A percentile compares a stretch with the other conserved stretches of the same genome.
Conservation (phyloP, 2,797 vertebrate genomes). For the Chanos chanos region DNA sequence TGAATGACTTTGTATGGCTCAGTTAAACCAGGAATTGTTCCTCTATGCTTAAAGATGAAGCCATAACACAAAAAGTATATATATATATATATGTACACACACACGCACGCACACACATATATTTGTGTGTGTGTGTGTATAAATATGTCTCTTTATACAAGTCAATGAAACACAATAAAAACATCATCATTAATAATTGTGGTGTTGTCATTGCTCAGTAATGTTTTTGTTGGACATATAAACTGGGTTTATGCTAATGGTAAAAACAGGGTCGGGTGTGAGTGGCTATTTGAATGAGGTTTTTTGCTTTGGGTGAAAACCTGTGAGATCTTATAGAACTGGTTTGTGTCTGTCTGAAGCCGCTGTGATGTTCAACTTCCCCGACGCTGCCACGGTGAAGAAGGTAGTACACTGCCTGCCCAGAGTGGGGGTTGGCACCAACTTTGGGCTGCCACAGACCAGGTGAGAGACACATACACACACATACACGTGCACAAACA, state of each 20-base stretch:
- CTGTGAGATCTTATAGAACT: too few relatives aligned
- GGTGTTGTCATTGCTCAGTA: too few relatives aligned
- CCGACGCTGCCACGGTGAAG: slow-evolving; percentile 88
- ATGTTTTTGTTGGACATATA: too few relatives aligned
- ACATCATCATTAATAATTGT: too few relatives aligned
- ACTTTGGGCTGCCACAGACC: slow-evolving; percentile 93
- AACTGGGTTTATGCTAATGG: too few relatives aligned
- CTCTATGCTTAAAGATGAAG: too few relatives aligned
- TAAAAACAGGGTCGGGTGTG: too few relatives aligned
- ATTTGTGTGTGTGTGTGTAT: not conserved
- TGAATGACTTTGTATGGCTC: too few relatives aligned
- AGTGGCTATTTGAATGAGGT: too few relatives aligned
- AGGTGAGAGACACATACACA: slow-evolving; percentile 68
- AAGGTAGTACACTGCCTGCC: slow-evolving; percentile 94
- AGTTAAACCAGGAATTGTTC: too few relatives aligned
- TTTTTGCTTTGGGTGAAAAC: too few relatives aligned
- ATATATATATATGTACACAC: not conserved
- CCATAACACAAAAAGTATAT: not conserved
- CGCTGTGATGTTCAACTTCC: slow-evolving; percentile 96
- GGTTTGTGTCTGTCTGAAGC: slow-evolving; percentile 76
- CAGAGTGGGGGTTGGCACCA: slow-evolving; percentile 93
- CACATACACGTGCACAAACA: not conserved
- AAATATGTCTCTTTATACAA: slow-evolving; percentile 21
- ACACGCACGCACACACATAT: not conserved
- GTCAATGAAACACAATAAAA: too few relatives aligned